phyloP scores from a whole-genome alignment of 2,797 vertebrate species.

The Danio jaintianensis region DNA sequence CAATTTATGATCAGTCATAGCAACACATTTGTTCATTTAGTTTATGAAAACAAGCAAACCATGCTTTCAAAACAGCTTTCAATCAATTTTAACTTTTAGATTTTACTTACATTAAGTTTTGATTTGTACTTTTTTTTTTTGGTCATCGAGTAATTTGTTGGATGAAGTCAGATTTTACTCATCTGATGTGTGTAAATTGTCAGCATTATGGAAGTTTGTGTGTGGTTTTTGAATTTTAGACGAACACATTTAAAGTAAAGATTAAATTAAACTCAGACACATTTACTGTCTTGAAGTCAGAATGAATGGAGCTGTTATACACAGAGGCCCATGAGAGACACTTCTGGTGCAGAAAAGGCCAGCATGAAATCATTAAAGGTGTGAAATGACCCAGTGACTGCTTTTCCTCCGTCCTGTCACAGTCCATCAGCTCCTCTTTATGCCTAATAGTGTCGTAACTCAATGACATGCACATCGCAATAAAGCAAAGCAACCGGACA shows the following conservation, averaged over 20 bases:
- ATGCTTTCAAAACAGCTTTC: no score
- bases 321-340: neutral
- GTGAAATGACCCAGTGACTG: constrained; percentile 42
- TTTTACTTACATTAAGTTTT: no score
- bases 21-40: no score
- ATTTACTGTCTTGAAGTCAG: neutral
- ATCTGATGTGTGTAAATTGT: neutral
- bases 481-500: constrained; percentile 11
- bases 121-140: no score
- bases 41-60: no score
- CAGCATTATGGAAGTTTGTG: neutral
- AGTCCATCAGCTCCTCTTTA: constrained; percentile 38
- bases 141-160: neutral
- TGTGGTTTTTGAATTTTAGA: neutral
- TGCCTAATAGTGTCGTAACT: constrained; percentile 6
- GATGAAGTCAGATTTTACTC: neutral
- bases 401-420: constrained; percentile 40
- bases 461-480: constrained; percentile 30
- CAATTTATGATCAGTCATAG: no score
- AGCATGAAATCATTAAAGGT: constrained; percentile 38
- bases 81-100: no score
- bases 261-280: constrained; percentile 2
- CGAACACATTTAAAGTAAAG: neutral
- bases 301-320: neutral
- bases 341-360: constrained; percentile 11